Evolutionary conservation across 92 coral and sea anemone species (phyloP), one percentile per base, ranked within the genome.

Genomic region (Zoanthus sansibaricus): DNA sequence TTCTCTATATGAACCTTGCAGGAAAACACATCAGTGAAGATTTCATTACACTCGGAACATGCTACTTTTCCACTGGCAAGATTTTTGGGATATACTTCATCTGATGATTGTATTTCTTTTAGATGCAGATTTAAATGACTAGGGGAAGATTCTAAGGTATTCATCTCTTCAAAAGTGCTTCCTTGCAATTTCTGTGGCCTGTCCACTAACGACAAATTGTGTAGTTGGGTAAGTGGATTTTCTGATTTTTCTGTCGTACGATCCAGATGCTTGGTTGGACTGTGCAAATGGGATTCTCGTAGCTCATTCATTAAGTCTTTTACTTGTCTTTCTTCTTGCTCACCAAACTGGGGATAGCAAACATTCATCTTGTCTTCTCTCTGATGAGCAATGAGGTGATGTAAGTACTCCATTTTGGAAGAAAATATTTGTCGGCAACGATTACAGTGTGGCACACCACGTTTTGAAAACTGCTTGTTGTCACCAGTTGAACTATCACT

Each of bases 361-460:
- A 47, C 54, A 44, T 46, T 91, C 89, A 74, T 84, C 79, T 33
- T 82, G 70, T 95, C 93, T 82, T 88, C 93, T 67, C 94, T 94
- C 62, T 92, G 92, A 77, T 95, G 98, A 25, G 96, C 92, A 61
- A 95, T 95, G 75, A 95, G 84, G 58, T 95, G 98, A 69, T 95
- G 98, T 8, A 95, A 88, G 73, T 95, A 95, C 77, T 93, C 98
- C 98, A 93, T 95, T 85, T 93, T 95, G 73, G 98, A 91, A 32
- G 90, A 9, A 78, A 95, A 95, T 14, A 93, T 90, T 78, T 93
- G 94, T 69, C 91, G 96, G 47, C 98, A 95, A 1, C 94, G 96
- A 82, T 95, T 95, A 33, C 98, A 95, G 56, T 92, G 94, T 42
- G 95, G 91, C 21, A 91, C 83, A 64, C 85, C 88, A 15, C 96